phyloP scores from a whole-genome alignment of 2,113 vertebrate species.

The Phylloscopus trochiloides region DNA sequence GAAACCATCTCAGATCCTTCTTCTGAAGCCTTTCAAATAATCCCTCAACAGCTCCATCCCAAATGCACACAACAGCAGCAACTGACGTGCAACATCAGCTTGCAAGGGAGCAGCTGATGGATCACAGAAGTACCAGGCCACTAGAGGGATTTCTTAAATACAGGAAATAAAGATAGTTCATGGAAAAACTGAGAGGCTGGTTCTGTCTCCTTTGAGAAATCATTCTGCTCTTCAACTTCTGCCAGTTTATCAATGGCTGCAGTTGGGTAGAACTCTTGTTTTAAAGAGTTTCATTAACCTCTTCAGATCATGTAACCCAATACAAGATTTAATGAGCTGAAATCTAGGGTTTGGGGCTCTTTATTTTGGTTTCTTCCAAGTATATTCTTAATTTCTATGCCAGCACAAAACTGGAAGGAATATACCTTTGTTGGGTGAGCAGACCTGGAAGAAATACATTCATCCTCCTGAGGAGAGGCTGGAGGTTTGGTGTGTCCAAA shows the following conservation, averaged over 20 bases:
- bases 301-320: background rate
- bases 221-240: background rate
- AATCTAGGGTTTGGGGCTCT: background rate
- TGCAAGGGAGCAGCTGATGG: background rate
- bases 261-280: background rate
- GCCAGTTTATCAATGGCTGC: background rate
- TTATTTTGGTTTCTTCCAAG: background rate
- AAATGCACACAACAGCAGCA: background rate
- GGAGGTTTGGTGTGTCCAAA: background rate
- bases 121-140: background rate
- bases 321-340: background rate
- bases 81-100: background rate
- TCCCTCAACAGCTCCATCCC: background rate
- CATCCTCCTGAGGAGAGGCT: background rate
- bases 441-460: background rate
- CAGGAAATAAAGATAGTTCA: background rate
- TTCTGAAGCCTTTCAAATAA: background rate
- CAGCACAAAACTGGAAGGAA: background rate
- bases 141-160: background rate
- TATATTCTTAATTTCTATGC: background rate
- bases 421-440: background rate
- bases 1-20: background rate
- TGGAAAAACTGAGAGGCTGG: background rate
- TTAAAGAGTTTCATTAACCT: background rate
- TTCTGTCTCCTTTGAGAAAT: background rate